Evolutionary conservation across 2,797 vertebrate genomes (phyloP).

Genomic region (Adrianichthys oophorus): DNA sequence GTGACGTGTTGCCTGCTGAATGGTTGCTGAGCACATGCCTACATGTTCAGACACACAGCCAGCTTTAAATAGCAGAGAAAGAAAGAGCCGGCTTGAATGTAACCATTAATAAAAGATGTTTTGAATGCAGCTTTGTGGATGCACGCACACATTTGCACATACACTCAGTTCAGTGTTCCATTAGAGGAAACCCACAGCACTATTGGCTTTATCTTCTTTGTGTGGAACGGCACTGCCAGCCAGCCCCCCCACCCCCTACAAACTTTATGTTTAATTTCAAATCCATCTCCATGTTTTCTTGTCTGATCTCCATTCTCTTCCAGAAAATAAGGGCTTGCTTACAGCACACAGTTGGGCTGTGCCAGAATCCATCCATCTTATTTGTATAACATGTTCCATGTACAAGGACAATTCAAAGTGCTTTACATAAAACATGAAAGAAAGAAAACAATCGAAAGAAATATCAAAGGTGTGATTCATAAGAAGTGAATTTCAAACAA

Average conservation of each 20-base stretch:
- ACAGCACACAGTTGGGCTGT: too few species aligned
- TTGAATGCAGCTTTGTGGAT: constrained; percentile 59
- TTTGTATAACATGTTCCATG: too few species aligned
- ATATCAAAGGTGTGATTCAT: too few species aligned
- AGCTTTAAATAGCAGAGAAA: constrained; percentile 55
- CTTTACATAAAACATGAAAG: too few species aligned
- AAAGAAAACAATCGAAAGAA: too few species aligned
- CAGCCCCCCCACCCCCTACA: constrained; percentile 21
- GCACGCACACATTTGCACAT: constrained; percentile 8
- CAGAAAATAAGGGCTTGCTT: too few species aligned
- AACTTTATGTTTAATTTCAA: too few species aligned
- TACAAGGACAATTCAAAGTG: too few species aligned
- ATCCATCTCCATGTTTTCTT: too few species aligned
- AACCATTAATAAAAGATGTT: constrained; percentile 62
- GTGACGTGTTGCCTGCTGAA: neutral
- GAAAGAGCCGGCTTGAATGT: constrained; percentile 34
- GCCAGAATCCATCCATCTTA: too few species aligned
- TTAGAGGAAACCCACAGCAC: constrained; percentile 62
- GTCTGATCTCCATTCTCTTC: too few species aligned
- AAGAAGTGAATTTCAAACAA: too few species aligned
- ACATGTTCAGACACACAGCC: constrained; percentile 25
- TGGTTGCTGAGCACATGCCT: constrained; percentile 30
- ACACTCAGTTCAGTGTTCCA: constrained; percentile 43
- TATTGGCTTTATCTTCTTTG: constrained; percentile 69
- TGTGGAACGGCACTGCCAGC: constrained; percentile 43